Base-by-base conservation (phyloP, 2,888 invertebrate genomes). In the Troides oblongomaculatus region DNA sequence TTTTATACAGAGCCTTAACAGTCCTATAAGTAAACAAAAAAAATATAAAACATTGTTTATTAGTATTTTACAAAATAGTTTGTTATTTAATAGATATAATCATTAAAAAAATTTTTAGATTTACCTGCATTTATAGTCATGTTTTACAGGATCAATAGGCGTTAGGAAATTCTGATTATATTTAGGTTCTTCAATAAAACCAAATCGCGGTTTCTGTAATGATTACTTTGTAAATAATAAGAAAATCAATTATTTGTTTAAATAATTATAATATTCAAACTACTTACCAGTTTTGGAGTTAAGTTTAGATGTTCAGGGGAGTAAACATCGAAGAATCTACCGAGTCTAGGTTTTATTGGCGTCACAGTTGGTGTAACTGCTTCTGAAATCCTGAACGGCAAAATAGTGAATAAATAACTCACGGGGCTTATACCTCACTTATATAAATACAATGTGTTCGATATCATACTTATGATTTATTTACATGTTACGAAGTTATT, bases 401-500 rank as follows among this genome's bases (percentile, higher is more conserved):
- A 39, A 64, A 1, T 61, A 46, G 36, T 67, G 59, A 23, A 18
- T 56, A 21, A 63, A 53, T 21, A 56, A 36, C 72, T 73, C 73
- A 71, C 39, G 53, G 8, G 43, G 61, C 43, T 25, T 23, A 67
- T n/a, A 30, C 30, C 21, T 12, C 70, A 66, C 71, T 72, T 67
- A 68, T 70, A 69, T 70, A 74, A 64, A 61, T 69, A 57, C 21
- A 64, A 21, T 50, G 66, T 68, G 39, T 68, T 77, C 82, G 82
- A 83, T 79, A 82, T 79, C 74, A 78, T 76, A 82, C 84, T 85
- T 83, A 87, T 89, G 88, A 90, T 92, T 93, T 93, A 93, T 93
- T 93, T 93, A 93, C 92, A 92, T 90, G 86, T 80, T 83, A 78
- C 83, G 80, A 84, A 84, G 83, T 87, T 91, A 91, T 90, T 91